These are phyloP conservation scores for Hemitrygon akajei DNA, from an alignment of 2,797 vertebrate species.

Conservation along the genomic window DNA sequence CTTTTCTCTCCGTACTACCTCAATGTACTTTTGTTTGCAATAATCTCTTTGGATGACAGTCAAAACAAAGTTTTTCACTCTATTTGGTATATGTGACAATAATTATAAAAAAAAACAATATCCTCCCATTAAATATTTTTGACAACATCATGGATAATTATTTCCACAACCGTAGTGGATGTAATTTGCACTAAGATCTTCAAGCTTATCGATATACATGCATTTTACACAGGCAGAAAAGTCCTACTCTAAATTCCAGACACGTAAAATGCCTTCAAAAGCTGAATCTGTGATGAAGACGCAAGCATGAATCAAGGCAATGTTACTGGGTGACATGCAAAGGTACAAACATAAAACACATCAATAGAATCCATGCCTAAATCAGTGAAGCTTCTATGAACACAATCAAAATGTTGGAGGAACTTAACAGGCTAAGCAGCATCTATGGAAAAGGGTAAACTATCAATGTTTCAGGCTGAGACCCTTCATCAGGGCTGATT, in stretches of 20 bases:
- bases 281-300: neutral
- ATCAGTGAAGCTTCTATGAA: neutral
- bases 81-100: too few species aligned
- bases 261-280: neutral
- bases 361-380: neutral
- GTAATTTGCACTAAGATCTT: slow-evolving; percentile 6
- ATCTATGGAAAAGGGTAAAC: too few species aligned
- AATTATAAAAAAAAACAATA: too few species aligned
- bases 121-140: neutral
- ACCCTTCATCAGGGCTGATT: neutral
- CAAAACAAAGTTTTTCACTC: too few species aligned
- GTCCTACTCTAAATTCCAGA: neutral
- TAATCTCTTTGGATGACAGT: too few species aligned
- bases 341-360: neutral
- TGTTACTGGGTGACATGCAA: neutral
- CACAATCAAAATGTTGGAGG: too few species aligned
- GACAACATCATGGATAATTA: neutral
- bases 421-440: too few species aligned
- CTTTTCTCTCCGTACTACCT: too few species aligned
- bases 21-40: too few species aligned
- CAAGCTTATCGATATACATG: neutral
- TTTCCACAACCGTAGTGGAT: slow-evolving; percentile 15
- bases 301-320: neutral
- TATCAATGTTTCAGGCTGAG: too few species aligned
- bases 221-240: neutral